Evolutionary conservation across 2,888 invertebrate species (phyloP).

Genomic region (Leucophora obtusa): DNA sequence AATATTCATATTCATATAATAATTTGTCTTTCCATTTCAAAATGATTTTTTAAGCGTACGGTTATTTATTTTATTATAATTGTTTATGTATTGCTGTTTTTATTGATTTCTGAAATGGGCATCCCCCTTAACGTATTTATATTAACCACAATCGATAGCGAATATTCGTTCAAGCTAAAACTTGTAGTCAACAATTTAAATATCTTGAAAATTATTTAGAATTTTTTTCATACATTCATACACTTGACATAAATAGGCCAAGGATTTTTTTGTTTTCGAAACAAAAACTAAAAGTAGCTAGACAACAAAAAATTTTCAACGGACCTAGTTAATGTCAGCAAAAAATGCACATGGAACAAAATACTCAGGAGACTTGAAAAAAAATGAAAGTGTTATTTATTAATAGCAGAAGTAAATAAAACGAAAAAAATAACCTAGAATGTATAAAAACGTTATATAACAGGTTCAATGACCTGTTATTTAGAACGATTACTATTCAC

Average conservation of each 20-base stretch:
- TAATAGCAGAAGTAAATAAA: background rate
- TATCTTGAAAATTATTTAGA: background rate
- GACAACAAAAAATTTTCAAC: background rate
- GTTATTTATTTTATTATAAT: too few species aligned
- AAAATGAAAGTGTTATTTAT: background rate
- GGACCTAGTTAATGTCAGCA: background rate
- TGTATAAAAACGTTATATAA: slow-evolving; percentile 11
- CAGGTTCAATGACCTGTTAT: background rate
- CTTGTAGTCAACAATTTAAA: background rate
- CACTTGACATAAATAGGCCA: background rate
- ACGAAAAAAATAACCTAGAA: background rate
- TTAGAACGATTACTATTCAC: background rate
- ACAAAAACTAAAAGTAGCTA: background rate
- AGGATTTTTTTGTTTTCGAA: background rate
- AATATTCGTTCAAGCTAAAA: background rate
- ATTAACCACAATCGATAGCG: background rate
- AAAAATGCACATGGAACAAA: background rate
- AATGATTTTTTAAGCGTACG: too few species aligned
- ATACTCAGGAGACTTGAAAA: background rate
- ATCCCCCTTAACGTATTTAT: too few species aligned
- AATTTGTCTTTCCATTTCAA: too few species aligned
- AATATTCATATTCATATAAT: too few species aligned
- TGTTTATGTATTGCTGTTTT: too few species aligned
- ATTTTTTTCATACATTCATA: background rate
- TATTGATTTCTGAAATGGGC: too few species aligned